Evolutionary conservation across 2,113 vertebrate genomes (phyloP).

Genomic region (Sialia sialis): DNA sequence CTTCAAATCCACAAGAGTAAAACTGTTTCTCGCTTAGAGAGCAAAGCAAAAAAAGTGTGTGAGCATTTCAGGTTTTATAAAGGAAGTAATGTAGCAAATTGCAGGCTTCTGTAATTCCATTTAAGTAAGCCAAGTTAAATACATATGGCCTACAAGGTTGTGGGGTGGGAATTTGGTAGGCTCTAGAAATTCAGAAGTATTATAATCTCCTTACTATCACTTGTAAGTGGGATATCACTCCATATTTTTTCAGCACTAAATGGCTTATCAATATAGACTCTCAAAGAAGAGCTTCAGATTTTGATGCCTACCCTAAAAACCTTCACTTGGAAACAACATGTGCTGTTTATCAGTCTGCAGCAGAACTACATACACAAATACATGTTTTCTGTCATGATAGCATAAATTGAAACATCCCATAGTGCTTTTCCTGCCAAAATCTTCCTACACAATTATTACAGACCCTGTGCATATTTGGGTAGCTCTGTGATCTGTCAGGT

Average conservation of each 20-base stretch:
- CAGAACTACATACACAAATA: background rate
- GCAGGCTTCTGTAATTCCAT: conserved; percentile 3
- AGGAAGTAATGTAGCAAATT: conserved; percentile 34
- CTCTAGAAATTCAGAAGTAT: background rate
- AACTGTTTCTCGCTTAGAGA: conserved; percentile 14
- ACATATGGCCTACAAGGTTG: background rate
- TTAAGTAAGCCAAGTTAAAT: conserved; percentile 26
- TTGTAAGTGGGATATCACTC: background rate
- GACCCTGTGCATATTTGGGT: background rate
- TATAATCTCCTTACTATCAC: background rate
- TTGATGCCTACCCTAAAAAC: background rate
- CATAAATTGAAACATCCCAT: background rate
- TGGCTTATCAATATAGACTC: background rate
- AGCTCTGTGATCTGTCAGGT: background rate
- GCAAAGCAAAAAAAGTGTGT: background rate
- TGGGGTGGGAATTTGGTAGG: background rate
- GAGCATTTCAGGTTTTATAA: conserved; percentile 15
- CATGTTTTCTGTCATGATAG: background rate
- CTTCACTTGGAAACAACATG: background rate
- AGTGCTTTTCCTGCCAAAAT: background rate
- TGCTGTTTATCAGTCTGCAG: background rate
- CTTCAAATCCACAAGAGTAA: conserved; percentile 50
- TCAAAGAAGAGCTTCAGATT: background rate
- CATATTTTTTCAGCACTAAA: background rate
- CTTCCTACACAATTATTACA: background rate